Evolutionary conservation across 2,888 invertebrate species (phyloP).

Genomic region (Crocallis elinguaria): DNA sequence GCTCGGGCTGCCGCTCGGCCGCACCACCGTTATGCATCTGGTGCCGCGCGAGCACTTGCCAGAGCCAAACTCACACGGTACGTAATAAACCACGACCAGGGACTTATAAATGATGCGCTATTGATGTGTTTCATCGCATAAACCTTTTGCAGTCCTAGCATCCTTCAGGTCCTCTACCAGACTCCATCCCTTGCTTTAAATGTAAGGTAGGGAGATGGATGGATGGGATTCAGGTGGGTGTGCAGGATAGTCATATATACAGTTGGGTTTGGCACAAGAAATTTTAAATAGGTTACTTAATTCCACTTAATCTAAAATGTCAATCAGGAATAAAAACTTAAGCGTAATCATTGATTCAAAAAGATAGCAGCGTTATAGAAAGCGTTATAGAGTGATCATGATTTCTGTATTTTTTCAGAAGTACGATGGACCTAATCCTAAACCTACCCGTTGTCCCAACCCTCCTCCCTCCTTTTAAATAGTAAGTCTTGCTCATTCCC

Average conservation of each 20-base stretch:
- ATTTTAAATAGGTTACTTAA: too few relatives aligned
- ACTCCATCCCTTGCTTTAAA: slow-evolving; percentile 6
- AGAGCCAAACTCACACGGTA: slow-evolving; percentile 99
- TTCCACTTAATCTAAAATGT: too few relatives aligned
- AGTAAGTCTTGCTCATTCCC: slow-evolving; percentile 47
- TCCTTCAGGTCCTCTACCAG: neutral
- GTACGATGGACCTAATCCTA: slow-evolving; percentile 71
- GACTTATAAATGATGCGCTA: too few relatives aligned
- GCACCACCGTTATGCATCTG: slow-evolving; percentile 99
- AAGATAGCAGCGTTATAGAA: neutral
- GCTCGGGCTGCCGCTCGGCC: slow-evolving; percentile 97
- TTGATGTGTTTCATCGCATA: too few relatives aligned
- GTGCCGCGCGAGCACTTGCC: slow-evolving; percentile 99
- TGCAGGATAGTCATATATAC: neutral
- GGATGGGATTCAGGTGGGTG: slow-evolving; percentile 31
- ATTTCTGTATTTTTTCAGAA: slow-evolving; percentile 63
- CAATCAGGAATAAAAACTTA: too few relatives aligned
- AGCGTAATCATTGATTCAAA: too few relatives aligned
- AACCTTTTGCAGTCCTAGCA: too few relatives aligned
- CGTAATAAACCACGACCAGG: too few relatives aligned
- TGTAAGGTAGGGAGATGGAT: slow-evolving; percentile 24
- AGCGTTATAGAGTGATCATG: slow-evolving; percentile 12
- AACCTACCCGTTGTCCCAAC: slow-evolving; percentile 50
- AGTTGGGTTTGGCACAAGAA: too few relatives aligned
- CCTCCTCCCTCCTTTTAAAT: slow-evolving; percentile 48